Conservation (phyloP, 2,113 vertebrate genomes). For the Dryoscopus gambensis region DNA sequence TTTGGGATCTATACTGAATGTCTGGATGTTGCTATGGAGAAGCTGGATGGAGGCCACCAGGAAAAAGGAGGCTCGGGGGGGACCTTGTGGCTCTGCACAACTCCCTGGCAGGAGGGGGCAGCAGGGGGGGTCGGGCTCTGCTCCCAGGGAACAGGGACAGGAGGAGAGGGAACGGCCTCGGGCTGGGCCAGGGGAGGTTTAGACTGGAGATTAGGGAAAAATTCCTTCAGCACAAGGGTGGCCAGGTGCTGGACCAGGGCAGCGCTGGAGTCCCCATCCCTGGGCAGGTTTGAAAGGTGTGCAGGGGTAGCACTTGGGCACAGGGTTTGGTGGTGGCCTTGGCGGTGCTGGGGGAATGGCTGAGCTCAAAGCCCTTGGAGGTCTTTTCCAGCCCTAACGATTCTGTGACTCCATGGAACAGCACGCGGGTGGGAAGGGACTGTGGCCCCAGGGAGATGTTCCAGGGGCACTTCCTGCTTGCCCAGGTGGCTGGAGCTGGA, state of each 20-base stretch:
- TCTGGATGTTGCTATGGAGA: conserved; percentile 22
- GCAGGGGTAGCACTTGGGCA: background rate
- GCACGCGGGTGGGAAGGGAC: background rate
- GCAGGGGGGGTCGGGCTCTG: accelerated
- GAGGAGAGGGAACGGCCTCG: background rate
- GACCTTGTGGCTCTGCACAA: background rate
- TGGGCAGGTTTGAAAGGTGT: background rate
- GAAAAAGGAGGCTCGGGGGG: background rate
- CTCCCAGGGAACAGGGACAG: background rate
- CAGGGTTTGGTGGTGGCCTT: background rate
- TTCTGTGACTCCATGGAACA: background rate
- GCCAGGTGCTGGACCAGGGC: no score
- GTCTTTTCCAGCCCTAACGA: background rate
- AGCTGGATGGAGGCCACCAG: background rate
- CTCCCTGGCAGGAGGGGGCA: background rate
- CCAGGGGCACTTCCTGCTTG: background rate
- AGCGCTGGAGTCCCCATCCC: background rate
- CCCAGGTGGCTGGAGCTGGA: background rate
- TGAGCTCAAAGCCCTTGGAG: background rate
- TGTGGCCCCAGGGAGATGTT: accelerated
- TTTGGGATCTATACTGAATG: background rate
- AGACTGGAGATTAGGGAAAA: background rate
- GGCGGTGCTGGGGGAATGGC: background rate
- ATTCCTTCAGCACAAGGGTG: background rate
- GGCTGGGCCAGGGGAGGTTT: background rate